A percentile compares a stretch with the other conserved stretches of the same genome.
Conservation (phyloP, 2,113 vertebrate species). For the Illadopsis cleaveri region DNA sequence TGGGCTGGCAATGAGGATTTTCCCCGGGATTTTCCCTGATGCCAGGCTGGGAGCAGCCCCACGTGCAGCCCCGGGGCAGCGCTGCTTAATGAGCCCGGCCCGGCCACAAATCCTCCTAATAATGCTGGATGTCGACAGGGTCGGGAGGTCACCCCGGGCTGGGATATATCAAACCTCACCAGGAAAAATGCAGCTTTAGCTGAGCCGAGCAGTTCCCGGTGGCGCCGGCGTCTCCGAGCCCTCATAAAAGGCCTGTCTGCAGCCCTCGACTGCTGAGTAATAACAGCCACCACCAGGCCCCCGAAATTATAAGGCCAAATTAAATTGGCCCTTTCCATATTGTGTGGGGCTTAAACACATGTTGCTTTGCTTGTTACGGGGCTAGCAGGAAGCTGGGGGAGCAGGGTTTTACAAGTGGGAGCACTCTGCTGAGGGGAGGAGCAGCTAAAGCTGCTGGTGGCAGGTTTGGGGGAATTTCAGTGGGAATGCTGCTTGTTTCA, state of each 20-base stretch:
- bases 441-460: neutral
- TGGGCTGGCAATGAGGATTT: neutral
- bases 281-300: slow-evolving; percentile 40
- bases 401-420: neutral
- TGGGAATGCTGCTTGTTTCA: neutral
- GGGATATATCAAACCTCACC: slow-evolving; percentile 24
- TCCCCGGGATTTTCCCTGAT: neutral
- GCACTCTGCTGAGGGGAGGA: neutral
- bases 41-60: neutral
- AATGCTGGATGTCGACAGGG: slow-evolving; percentile 47
- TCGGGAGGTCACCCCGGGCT: slow-evolving; percentile 27
- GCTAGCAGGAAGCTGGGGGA: neutral
- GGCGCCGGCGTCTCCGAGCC: slow-evolving; percentile 79
- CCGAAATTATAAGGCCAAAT: slow-evolving; percentile 62
- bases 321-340: slow-evolving; percentile 43
- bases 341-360: neutral
- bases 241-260: slow-evolving; percentile 80
- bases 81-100: slow-evolving; percentile 19
- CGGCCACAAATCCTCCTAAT: slow-evolving; percentile 58
- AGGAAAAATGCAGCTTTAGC: slow-evolving; percentile 48
- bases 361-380: slow-evolving; percentile 10
- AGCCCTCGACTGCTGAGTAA: slow-evolving; percentile 40
- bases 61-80: neutral
- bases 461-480: neutral
- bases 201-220: slow-evolving; percentile 48